These are phyloP conservation scores for Turritopsis dohrnii DNA, from an alignment of 30 jellyfish, hydroid and myxozoan species.

Conservation along the genomic window DNA sequence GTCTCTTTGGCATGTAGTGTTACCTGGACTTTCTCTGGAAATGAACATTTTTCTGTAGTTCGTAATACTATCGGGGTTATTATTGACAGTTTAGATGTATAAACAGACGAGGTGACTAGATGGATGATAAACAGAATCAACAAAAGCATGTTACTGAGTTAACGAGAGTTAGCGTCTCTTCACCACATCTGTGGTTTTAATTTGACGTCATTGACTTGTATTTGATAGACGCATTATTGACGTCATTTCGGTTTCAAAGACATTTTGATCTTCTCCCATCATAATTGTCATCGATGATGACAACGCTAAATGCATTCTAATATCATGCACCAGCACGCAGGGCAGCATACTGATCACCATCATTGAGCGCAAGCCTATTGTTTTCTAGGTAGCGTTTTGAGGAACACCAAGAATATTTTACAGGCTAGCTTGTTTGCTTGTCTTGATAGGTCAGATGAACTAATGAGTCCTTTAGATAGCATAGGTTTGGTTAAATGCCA, in stretches of 20 bases:
- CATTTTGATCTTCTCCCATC: not conserved
- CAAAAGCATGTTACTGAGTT: not conserved
- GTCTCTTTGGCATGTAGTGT: not conserved
- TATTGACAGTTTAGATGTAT: not conserved
- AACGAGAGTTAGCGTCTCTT: not conserved
- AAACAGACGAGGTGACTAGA: not conserved
- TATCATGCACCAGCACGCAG: too few relatives aligned
- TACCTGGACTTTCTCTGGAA: not conserved
- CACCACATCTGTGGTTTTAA: not conserved
- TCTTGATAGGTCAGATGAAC: too few relatives aligned
- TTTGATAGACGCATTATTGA: too few relatives aligned
- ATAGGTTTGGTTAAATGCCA: too few relatives aligned
- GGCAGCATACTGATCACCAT: too few relatives aligned
- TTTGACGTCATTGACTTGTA: not conserved
- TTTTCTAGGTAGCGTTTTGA: too few relatives aligned
- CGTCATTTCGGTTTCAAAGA: not conserved
- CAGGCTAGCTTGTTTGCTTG: too few relatives aligned
- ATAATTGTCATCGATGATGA: too few relatives aligned
- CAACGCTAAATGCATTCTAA: too few relatives aligned
- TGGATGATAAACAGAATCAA: not conserved
- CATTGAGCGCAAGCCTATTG: too few relatives aligned
- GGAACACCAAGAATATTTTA: too few relatives aligned
- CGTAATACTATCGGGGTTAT: not conserved
- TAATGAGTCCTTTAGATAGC: too few relatives aligned
- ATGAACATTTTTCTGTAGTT: not conserved